Conservation (phyloP, 2,113 vertebrate species). For the Dicerorhinus sumatrensis region DNA sequence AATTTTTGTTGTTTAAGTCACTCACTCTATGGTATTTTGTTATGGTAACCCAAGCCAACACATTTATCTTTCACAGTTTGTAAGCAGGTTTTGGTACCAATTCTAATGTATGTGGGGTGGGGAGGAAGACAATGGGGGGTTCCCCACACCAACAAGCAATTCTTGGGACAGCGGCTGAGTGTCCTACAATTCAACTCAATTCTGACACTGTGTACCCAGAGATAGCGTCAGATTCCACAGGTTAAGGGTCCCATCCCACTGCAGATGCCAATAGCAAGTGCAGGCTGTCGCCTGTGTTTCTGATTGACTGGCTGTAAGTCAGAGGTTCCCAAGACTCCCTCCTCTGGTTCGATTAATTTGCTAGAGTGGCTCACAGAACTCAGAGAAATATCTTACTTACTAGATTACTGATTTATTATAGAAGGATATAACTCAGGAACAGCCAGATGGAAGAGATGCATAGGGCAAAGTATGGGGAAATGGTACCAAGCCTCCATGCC, state of each 20-base stretch:
- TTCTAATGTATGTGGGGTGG: neutral
- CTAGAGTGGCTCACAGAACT: neutral
- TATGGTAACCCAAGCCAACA: neutral
- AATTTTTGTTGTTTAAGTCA: neutral
- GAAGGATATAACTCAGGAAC: neutral
- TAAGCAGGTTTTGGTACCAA: neutral
- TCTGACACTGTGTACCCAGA: neutral
- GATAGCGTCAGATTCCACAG: neutral
- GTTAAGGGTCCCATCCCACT: neutral
- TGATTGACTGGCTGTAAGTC: neutral
- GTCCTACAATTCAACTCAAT: neutral
- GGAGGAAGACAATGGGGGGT: neutral
- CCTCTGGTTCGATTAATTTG: neutral
- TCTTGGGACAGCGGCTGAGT: neutral
- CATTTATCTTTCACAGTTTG: neutral
- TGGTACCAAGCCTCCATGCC: neutral
- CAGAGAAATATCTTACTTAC: neutral
- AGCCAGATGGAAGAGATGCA: neutral
- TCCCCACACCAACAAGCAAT: neutral
- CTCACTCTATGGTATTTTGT: neutral
- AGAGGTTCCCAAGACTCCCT: neutral
- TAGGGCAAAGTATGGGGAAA: neutral
- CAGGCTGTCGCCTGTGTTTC: neutral
- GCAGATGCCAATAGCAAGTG: neutral
- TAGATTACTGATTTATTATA: neutral